phyloP scores from a whole-genome alignment of 2,888 invertebrate genomes.

The Trypoxylon attenuatum region DNA sequence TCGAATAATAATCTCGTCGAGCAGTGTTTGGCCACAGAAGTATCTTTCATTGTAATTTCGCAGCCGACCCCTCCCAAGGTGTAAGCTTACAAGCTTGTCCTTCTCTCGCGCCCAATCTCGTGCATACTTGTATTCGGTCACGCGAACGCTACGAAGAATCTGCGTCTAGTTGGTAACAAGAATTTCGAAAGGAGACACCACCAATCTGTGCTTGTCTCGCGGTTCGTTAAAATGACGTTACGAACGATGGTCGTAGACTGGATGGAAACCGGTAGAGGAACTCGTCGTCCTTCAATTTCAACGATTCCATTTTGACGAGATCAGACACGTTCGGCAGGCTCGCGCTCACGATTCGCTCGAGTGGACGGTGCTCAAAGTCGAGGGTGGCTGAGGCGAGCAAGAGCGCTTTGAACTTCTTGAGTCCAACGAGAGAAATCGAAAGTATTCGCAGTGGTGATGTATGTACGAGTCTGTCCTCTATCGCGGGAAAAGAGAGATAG shows the following conservation, averaged over 20 bases:
- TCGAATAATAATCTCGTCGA: slow-evolving; percentile 58
- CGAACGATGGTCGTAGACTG: no score
- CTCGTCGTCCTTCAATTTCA: not conserved
- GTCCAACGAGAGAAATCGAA: slow-evolving; percentile 41
- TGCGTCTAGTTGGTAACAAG: not conserved
- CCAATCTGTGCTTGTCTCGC: not conserved
- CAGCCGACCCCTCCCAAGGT: slow-evolving; percentile 38
- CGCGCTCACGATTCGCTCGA: slow-evolving; percentile 22
- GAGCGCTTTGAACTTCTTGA: slow-evolving; percentile 35
- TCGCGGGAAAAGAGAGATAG: no score
- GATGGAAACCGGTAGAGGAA: no score
- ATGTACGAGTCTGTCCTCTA: not conserved
- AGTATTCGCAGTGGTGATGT: slow-evolving; percentile 21
- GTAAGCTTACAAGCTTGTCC: slow-evolving; percentile 53
- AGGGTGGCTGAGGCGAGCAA: not conserved
- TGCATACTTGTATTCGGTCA: no score
- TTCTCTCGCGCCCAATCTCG: slow-evolving; percentile 11
- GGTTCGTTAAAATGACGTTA: no score
- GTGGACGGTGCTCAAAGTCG: not conserved
- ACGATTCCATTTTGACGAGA: slow-evolving; percentile 4
- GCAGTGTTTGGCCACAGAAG: slow-evolving; percentile 72
- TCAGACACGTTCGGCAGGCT: slow-evolving; percentile 14
- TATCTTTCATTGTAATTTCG: slow-evolving; percentile 67
- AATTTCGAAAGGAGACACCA: slow-evolving; percentile 3
- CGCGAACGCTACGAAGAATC: not conserved